phyloP scores from a whole-genome alignment of 2,888 invertebrate genomes.

The Andricus curvator region DNA sequence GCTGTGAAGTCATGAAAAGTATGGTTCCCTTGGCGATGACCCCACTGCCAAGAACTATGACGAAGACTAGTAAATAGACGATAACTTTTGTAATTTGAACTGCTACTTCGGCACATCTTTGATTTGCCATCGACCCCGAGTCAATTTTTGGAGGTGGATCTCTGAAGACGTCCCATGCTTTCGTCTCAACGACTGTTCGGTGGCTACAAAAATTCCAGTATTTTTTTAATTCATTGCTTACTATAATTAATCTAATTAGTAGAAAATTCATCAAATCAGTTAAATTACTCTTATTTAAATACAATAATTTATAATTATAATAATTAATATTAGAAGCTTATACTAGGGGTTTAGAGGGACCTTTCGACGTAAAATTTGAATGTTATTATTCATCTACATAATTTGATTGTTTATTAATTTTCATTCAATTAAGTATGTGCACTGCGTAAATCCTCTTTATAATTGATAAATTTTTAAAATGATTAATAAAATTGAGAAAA shows the following conservation, averaged over 20 bases:
- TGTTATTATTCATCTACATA: too few relatives aligned
- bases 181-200: slow-evolving; percentile 91
- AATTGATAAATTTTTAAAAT: too few relatives aligned
- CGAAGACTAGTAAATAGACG: slow-evolving; percentile 91
- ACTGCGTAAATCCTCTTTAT: too few relatives aligned
- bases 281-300: too few relatives aligned
- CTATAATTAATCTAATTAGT: not conserved
- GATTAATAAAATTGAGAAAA: too few relatives aligned
- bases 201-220: slow-evolving; percentile 79
- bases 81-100: slow-evolving; percentile 91
- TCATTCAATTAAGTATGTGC: too few relatives aligned
- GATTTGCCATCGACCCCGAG: slow-evolving; percentile 93
- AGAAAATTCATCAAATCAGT: too few relatives aligned
- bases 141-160: slow-evolving; percentile 94
- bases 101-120: slow-evolving; percentile 91
- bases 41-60: slow-evolving; percentile 90
- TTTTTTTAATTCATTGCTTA: not conserved
- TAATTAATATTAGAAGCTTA: too few relatives aligned
- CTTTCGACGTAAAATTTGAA: too few relatives aligned
- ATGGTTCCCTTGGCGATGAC: slow-evolving; percentile 93
- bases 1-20: slow-evolving; percentile 95
- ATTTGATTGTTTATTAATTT: too few relatives aligned
- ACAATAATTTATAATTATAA: too few relatives aligned
- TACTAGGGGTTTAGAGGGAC: too few relatives aligned
- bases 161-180: slow-evolving; percentile 98